Evolutionary conservation across 2,113 vertebrate species (phyloP).

Genomic region (Sprattus sprattus): DNA sequence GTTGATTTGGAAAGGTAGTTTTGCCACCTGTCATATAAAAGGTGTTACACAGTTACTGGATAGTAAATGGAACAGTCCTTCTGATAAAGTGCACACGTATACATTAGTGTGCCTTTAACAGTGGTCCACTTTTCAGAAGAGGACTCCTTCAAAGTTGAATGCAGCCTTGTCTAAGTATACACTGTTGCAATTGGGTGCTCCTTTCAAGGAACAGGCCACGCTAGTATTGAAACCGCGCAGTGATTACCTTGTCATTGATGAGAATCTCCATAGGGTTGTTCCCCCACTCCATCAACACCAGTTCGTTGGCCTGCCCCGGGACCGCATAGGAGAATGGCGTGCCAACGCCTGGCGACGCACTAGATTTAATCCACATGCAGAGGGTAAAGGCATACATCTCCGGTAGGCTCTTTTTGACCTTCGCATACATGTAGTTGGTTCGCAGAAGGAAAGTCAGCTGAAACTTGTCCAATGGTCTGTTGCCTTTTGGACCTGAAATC

Average conservation of each 20-base stretch:
- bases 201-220: not conserved
- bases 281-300: conserved; percentile 97
- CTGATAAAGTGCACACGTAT: not conserved
- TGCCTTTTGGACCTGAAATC: conserved; percentile 81
- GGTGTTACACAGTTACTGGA: not conserved
- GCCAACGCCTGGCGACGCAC: conserved; percentile 88
- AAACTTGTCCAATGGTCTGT: conserved; percentile 84
- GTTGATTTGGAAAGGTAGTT: conserved; percentile 90
- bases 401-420: conserved; percentile 90
- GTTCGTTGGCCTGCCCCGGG: conserved; percentile 89
- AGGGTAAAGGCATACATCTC: conserved; percentile 97
- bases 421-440: conserved; percentile 99
- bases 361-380: conserved; percentile 97
- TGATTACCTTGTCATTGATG: conserved; percentile 91
- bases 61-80: too few relatives aligned
- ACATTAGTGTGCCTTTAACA: too few relatives aligned
- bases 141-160: not conserved
- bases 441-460: conserved; percentile 92
- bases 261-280: conserved; percentile 97
- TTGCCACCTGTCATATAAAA: conserved; percentile 79
- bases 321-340: conserved; percentile 95
- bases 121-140: not conserved
- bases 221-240: not conserved
- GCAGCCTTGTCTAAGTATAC: not conserved
- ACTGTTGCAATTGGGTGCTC: not conserved